Base-by-base conservation (phyloP, 2,797 vertebrate species). In the Dipus sagitta region DNA sequence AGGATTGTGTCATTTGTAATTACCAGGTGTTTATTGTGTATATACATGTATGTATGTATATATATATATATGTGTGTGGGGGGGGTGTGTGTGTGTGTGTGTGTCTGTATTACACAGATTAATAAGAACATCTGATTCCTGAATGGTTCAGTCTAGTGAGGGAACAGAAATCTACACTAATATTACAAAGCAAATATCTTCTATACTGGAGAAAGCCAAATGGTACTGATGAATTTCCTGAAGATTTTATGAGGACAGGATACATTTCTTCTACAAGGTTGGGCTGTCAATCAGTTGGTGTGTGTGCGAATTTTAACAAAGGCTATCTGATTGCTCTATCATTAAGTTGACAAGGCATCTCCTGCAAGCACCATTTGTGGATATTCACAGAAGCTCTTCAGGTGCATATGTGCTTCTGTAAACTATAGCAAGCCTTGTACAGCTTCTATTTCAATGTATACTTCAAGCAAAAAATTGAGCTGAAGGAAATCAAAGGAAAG, bases 1-100 rank as follows among this genome's bases (percentile, higher is more conserved):
- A 67, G 34, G 38, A 94, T 91, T 95, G 20, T n/a, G 87, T 84
- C 71, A 83, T 88, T 93, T 47, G 62, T 32, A 84, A 62, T 81
- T 95, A 81, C 4, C 60, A 58, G 92, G 32, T 58, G 23, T 13
- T 11, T 94, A 65, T 80, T 38, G 38, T 38, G 38, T 38, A 38
- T 6, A 38, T 38, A 38, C 38, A 38, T 38, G 38, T 38, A 38
- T 38, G 6, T 38, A 38, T 38, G 38, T 38, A 6, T 38, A 6
- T 38, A 6, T 38, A 6, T 38, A 38, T 38, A 6, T 38, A 6
- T 38, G 38, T 38, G 38, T 38, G 38, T 38, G 38, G 3, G 38
- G 38, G 3, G 38, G 3, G 38, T 38, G 38, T 38, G 38, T 38
- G 38, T 38, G 38, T 38, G 38, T 38, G 38, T 38, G 38, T 38